Evolutionary conservation across 2,797 vertebrate genomes (phyloP).

Genomic region (Vespertilio murinus): DNA sequence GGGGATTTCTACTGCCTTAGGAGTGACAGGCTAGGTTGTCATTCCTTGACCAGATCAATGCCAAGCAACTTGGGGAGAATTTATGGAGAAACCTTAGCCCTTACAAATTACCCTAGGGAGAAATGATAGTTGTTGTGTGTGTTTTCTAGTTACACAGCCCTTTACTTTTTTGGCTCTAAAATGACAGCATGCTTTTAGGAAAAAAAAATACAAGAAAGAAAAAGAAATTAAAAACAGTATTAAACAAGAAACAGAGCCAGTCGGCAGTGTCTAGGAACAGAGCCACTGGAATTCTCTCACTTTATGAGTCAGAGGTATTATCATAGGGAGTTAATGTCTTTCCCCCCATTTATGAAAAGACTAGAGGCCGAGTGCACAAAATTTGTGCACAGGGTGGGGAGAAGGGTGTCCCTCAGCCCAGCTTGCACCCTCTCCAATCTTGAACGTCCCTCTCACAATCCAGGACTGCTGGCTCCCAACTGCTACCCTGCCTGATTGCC

Average conservation of each 20-base stretch:
- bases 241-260: conserved; percentile 69
- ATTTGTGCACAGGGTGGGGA: too few species aligned
- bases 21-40: conserved; percentile 20
- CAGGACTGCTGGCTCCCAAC: too few species aligned
- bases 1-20: conserved; percentile 44
- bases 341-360: not conserved
- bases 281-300: conserved; percentile 61
- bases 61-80: conserved; percentile 50
- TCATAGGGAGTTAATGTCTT: conserved; percentile 11
- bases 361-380: too few species aligned
- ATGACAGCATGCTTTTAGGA: conserved; percentile 55
- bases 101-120: conserved; percentile 60
- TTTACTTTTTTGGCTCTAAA: conserved; percentile 67
- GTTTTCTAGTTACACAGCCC: conserved; percentile 48
- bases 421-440: too few species aligned
- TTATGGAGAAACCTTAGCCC: conserved; percentile 58
- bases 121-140: not conserved
- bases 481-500: too few species aligned
- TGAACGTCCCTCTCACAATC: too few species aligned
- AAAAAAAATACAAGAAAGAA: conserved; percentile 61
- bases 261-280: conserved; percentile 65
- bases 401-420: too few species aligned
- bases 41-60: conserved; percentile 7
- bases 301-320: conserved; percentile 65
- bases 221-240: conserved; percentile 68